phyloP scores from a whole-genome alignment of 92 coral and sea anemone genomes.

The Umimayanthus kanabou region DNA sequence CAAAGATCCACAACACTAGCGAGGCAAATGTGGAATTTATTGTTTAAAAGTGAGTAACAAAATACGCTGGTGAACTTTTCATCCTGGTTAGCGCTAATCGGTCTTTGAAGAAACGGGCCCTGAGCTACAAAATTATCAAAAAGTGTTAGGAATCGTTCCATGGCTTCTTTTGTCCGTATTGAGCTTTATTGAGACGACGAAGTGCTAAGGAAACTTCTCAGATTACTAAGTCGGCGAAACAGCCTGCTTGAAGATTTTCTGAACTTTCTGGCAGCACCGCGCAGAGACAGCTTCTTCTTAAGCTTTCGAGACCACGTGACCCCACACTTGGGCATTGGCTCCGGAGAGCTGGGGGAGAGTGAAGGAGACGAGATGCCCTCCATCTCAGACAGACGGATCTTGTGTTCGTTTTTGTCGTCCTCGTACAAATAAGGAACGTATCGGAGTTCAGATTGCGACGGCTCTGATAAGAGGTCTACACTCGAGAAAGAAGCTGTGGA shows the following conservation, averaged over 20 bases:
- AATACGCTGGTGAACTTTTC: too few relatives aligned
- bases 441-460: slow-evolving; percentile 24
- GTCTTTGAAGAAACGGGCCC: too few relatives aligned
- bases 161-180: neutral
- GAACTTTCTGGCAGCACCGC: slow-evolving; percentile 59
- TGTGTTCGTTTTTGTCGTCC: slow-evolving; percentile 16
- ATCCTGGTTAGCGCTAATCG: too few relatives aligned
- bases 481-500: slow-evolving; percentile 32
- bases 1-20: too few relatives aligned
- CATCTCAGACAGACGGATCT: neutral
- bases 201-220: slow-evolving; percentile 32
- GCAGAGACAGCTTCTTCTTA: slow-evolving; percentile 36
- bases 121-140: too few relatives aligned
- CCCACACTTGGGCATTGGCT: slow-evolving; percentile 18
- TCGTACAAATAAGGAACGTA: slow-evolving; percentile 34
- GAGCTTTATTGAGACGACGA: neutral
- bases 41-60: too few relatives aligned
- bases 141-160: too few relatives aligned
- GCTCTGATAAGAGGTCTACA: slow-evolving; percentile 15
- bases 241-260: slow-evolving; percentile 72
- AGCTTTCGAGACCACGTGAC: slow-evolving; percentile 25
- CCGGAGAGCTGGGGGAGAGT: neutral
- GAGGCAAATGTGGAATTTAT: too few relatives aligned
- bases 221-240: slow-evolving; percentile 60
- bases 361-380: slow-evolving; percentile 3